Evolutionary conservation across 2,888 invertebrate genomes (phyloP).

Genomic region (Clistopyga incitator): DNA sequence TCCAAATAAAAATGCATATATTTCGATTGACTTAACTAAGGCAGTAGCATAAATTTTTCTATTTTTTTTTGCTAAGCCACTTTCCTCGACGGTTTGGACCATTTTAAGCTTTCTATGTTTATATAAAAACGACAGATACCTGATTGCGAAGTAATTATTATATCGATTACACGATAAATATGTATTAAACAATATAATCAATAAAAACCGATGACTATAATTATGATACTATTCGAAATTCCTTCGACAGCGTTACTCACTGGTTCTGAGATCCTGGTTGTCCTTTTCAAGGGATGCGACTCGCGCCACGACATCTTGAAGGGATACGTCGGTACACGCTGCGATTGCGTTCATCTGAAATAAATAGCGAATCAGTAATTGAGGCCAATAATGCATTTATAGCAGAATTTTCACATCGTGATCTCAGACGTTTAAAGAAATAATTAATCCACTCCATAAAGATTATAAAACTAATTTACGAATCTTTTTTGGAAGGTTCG

Average conservation of each 20-base stretch:
- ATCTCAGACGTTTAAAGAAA: background rate
- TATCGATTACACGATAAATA: too few species aligned
- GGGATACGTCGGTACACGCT: slow-evolving; percentile 86
- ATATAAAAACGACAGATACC: too few species aligned
- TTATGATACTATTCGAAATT: background rate
- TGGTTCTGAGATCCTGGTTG: slow-evolving; percentile 85
- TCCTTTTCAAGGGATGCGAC: slow-evolving; percentile 87
- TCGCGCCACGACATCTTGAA: slow-evolving; percentile 86
- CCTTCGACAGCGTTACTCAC: slow-evolving; percentile 72
- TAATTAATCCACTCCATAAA: background rate
- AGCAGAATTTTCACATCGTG: slow-evolving; percentile 2
- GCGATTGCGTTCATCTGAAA: slow-evolving; percentile 89
- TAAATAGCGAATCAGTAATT: slow-evolving; percentile 26
- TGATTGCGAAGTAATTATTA: too few species aligned
- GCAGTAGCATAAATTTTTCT: too few species aligned
- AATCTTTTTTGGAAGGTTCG: background rate
- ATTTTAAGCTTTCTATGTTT: too few species aligned
- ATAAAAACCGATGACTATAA: background rate
- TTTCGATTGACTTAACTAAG: too few species aligned
- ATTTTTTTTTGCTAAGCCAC: too few species aligned
- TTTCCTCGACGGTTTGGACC: too few species aligned
- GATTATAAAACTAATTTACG: background rate
- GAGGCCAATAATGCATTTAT: background rate
- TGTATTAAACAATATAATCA: background rate
- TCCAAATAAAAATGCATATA: too few species aligned